Base-by-base conservation (phyloP, 2,888 invertebrate genomes). In the Drosophila kambysellisi region DNA sequence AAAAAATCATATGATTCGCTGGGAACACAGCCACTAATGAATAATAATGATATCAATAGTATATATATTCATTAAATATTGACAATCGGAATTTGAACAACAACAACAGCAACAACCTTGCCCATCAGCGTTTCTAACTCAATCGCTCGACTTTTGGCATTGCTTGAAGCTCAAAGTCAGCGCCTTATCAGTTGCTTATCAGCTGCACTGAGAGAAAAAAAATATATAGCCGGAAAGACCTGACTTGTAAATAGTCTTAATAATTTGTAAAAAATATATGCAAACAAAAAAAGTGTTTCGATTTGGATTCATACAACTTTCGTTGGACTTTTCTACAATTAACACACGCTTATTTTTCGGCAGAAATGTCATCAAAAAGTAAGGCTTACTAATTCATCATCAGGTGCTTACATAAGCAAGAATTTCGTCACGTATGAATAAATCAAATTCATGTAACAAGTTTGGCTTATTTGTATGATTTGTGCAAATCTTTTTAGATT, bases 91-190 rank as follows among this genome's bases (percentile, higher is more conserved):
- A 20, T 20, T 7, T 46, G 1, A 50, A 29, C 29, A 29, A 50
- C 6, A 15, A 29, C 2, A 29, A 2, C 48, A 48, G 4, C 29
- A 17, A 25, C 20, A 46, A 15, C 46, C 46, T 46, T 25, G 25
- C 15, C 25, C 25, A 25, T 46, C 20, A 8, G 15, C 41, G 30
- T 7, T 52, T 65, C 51, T 69, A 70, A 70, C 12, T 37, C 12
- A 71, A 70, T 54, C 48, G 50, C 25, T 30, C 33, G 60, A n/a
- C 41, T 43, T 56, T 60, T 81, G 68, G 72, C 78, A 81, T 79
- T 76, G 81, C 57, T 57, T 29, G 54, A 70, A 60, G 54, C 57
- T 39, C 78, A 81, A 81, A 70, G 81, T 74, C 78, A 79, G 59
- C 48, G 77, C 76, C 60, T 60, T 72, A 67, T 68, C 74, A 57